Conservation (phyloP, 2,888 invertebrate genomes). For the Melanargia galathea region DNA sequence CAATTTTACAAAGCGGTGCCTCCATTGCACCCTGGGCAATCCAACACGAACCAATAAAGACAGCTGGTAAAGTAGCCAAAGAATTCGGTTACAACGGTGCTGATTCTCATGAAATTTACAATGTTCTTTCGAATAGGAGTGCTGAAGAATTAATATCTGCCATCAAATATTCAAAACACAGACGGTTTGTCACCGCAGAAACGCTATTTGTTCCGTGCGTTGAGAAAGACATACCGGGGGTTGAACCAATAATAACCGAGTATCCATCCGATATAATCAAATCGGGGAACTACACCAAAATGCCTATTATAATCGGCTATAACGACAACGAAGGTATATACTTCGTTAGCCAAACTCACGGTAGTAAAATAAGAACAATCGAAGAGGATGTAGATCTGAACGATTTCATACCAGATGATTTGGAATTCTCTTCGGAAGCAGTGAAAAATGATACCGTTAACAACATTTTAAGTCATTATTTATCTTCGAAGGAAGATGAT, state of each 20-base stretch:
- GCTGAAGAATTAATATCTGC: conserved; percentile 59
- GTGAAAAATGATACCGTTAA: conserved; percentile 60
- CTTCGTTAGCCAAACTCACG: conserved; percentile 67
- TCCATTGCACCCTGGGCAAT: conserved; percentile 68
- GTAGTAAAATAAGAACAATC: conserved; percentile 52
- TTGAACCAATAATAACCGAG: conserved; percentile 61
- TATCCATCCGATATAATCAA: conserved; percentile 62
- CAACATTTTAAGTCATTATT: conserved; percentile 59
- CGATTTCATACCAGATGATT: conserved; percentile 56
- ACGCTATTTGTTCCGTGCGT: conserved; percentile 69
- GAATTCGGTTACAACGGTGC: conserved; percentile 66
- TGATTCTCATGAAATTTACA: conserved; percentile 64
- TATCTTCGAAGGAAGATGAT: conserved; percentile 60
- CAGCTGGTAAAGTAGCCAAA: conserved; percentile 61
- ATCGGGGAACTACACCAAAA: conserved; percentile 67
- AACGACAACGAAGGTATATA: conserved; percentile 73
- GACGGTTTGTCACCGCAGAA: conserved; percentile 61
- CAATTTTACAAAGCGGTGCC: conserved; percentile 71
- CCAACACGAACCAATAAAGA: conserved; percentile 64
- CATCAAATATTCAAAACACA: conserved; percentile 61
- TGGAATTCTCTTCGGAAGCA: conserved; percentile 60
- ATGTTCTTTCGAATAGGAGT: conserved; percentile 59
- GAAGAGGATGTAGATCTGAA: conserved; percentile 49
- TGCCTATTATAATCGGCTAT: conserved; percentile 73
- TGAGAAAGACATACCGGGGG: conserved; percentile 64